Evolutionary conservation across 2,888 invertebrate genomes (phyloP).

Genomic region (Scaptomyza cyrtandrae): DNA sequence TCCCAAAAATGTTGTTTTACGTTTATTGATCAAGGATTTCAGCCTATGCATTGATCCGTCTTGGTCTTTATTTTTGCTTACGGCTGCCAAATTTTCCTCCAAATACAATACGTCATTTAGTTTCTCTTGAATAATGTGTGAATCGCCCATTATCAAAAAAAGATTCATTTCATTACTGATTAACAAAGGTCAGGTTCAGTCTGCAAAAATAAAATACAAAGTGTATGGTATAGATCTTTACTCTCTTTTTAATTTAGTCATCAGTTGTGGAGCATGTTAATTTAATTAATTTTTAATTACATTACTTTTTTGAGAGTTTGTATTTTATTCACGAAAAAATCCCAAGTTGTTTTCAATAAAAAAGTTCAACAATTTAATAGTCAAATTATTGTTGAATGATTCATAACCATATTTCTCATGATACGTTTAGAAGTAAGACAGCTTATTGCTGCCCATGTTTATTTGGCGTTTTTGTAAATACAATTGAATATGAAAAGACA

Average conservation of each 20-base stretch:
- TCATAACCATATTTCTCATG: background rate
- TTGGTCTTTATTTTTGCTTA: conserved; percentile 9
- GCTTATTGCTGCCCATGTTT: too few relatives aligned
- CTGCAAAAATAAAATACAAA: conserved; percentile 5
- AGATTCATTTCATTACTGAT: conserved; percentile 32
- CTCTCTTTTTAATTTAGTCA: conserved; percentile 9
- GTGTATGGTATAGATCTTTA: background rate
- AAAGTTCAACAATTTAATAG: background rate
- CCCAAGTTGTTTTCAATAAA: background rate
- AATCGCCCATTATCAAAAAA: conserved; percentile 27
- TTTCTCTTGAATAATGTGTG: conserved; percentile 37
- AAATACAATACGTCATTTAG: conserved; percentile 37
- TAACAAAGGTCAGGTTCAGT: conserved; percentile 28
- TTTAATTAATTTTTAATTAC: conserved; percentile 4
- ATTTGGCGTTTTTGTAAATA: too few relatives aligned
- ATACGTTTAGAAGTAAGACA: too few relatives aligned
- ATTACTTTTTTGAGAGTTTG: background rate
- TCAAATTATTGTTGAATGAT: background rate
- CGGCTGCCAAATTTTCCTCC: conserved; percentile 11
- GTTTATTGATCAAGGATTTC: conserved; percentile 31
- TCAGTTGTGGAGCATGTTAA: conserved; percentile 1
- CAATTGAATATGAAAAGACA: too few relatives aligned
- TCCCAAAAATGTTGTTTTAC: conserved; percentile 3
- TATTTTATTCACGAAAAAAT: background rate
- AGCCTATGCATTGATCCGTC: conserved; percentile 12